A percentile compares a stretch with the other conserved stretches of the same genome.
Conservation (phyloP, 2,888 invertebrate species). For the Heterodera filipjevi region DNA sequence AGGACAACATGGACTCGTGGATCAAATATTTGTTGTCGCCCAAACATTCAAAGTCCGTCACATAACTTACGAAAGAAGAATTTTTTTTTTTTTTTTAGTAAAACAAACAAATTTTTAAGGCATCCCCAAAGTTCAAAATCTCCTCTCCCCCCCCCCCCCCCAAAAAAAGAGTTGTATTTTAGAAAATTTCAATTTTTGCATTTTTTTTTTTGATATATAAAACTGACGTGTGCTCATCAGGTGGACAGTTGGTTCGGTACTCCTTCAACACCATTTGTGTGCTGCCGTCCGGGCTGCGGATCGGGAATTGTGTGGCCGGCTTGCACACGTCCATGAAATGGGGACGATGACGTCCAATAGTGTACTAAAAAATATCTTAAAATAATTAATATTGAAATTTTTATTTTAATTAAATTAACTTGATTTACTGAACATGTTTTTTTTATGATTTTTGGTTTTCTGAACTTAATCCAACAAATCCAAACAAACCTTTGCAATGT, state of each 20-base stretch:
- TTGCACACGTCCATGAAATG: slow-evolving; percentile 88
- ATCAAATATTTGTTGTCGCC: slow-evolving; percentile 50
- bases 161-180: too few relatives aligned
- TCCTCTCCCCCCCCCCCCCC: too few relatives aligned
- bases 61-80: slow-evolving; percentile 25
- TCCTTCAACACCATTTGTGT: slow-evolving; percentile 13
- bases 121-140: too few relatives aligned
- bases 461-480: too few relatives aligned
- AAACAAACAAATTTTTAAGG: background rate
- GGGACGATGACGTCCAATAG: slow-evolving; percentile 87
- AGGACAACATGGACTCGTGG: slow-evolving; percentile 62
- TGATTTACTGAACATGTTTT: too few relatives aligned
- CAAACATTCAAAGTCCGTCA: slow-evolving; percentile 47
- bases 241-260: slow-evolving; percentile 22
- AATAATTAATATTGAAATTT: too few relatives aligned
- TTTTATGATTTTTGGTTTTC: too few relatives aligned
- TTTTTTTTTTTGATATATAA: background rate
- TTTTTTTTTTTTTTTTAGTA: background rate
- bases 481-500: slow-evolving; percentile 76
- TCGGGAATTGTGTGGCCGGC: slow-evolving; percentile 69
- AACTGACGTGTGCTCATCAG: slow-evolving; percentile 17
- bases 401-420: too few relatives aligned
- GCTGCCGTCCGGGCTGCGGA: background rate
- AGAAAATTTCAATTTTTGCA: background rate
- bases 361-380: slow-evolving; percentile 71